Base-by-base conservation (phyloP, 2,797 vertebrate genomes). In the Lophotriccus pileatus region DNA sequence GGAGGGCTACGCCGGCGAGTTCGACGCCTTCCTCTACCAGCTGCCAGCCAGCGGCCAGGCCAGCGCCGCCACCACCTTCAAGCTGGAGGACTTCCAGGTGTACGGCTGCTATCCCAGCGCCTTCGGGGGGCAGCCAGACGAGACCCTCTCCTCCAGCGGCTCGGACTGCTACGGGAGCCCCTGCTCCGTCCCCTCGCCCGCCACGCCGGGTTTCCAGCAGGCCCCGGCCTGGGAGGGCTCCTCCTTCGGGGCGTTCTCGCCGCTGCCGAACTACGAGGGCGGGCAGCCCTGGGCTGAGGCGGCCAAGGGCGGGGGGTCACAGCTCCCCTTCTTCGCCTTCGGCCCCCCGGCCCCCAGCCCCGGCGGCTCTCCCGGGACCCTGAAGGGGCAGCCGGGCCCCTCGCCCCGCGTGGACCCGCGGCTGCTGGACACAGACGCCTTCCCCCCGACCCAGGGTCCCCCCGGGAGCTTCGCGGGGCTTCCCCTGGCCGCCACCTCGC, bases 81-180 rank as follows among this genome's bases (percentile, higher is more conserved):
- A 98, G 84, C 96, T 99, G 46, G 99, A 99, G 34, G 99, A 99
- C 90, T 98, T 99, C 78, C 98, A 99, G 96, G 98, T 99, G 67
- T 99, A 98, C 1, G 98, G 99, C 91, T 99, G 99, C 97, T 99
- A 99, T 67, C 98, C 99, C 0, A 99, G 99, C 18, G 32, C 98
- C 1, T 98, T 99, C 68, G 97, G 96, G 0, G 98, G 97, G 76
- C 99, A 98, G 34, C 97, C 98, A 1, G 99, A 99, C 0, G 99
- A 99, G 96, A 98, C 98, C 7, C 84, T 98, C 92, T 99, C 98
- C 14, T 98, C 99, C 16, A 98, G 98, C 0, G 98, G 98, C 76
- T 99, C 99, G 4, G 99, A 99, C 97, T 99, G 98, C 97, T 99
- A 99, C 0, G 98, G 98, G 93, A 99, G 99, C 87, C 98, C 99